These are phyloP conservation scores for Oceanodroma tethys DNA, from an alignment of 2,113 vertebrate genomes.

Conservation along the genomic window DNA sequence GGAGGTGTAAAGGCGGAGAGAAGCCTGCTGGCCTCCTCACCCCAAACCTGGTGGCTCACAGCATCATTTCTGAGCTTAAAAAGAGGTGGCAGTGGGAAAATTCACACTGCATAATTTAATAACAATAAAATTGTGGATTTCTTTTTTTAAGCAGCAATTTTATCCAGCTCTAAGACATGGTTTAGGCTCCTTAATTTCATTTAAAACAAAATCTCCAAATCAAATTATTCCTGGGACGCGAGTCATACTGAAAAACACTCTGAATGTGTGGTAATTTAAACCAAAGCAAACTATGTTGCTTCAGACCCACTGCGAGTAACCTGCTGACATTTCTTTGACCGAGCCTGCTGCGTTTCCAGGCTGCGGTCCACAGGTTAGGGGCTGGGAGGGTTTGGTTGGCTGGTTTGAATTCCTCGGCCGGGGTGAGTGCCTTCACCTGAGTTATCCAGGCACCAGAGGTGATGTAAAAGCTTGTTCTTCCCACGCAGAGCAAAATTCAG, in stretches of 20 bases:
- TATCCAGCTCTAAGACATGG: neutral
- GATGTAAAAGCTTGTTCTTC: neutral
- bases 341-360: neutral
- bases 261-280: neutral
- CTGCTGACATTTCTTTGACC: neutral
- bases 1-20: accelerated
- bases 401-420: neutral
- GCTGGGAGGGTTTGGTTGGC: neutral
- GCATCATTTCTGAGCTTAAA: neutral
- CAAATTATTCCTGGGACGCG: neutral
- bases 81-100: neutral
- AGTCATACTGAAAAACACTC: neutral
- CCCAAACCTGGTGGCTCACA: neutral
- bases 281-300: neutral
- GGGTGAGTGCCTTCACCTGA: neutral
- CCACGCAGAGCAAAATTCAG: neutral
- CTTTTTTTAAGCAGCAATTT: neutral
- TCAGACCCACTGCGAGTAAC: neutral
- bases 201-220: neutral
- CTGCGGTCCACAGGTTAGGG: accelerated
- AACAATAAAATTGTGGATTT: neutral
- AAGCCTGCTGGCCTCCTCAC: neutral
- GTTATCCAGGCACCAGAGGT: neutral
- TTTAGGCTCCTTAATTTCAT: neutral
- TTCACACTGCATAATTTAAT: neutral